Conservation (phyloP, 2,888 invertebrate species). For the Leucoma salicis region DNA sequence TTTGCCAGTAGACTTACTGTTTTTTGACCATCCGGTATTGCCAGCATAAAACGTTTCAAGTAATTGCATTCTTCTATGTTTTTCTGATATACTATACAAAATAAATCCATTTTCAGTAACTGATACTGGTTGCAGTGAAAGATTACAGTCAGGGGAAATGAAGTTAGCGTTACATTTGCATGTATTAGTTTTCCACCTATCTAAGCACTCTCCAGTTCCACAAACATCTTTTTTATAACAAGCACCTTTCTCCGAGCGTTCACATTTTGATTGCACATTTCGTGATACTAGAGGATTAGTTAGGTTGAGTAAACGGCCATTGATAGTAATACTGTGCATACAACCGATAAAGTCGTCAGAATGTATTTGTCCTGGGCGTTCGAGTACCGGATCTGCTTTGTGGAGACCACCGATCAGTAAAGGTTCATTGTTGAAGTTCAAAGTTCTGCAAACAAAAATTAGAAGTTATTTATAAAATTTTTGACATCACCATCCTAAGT, state of each 20-base stretch:
- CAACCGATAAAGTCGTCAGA: slow-evolving; percentile 97
- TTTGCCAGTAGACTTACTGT: slow-evolving; percentile 50
- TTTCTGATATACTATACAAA: slow-evolving; percentile 90
- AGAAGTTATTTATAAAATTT: too few species aligned
- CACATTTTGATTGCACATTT: slow-evolving; percentile 89
- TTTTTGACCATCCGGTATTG: slow-evolving; percentile 85
- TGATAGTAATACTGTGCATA: slow-evolving; percentile 93
- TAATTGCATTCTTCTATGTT: slow-evolving; percentile 92
- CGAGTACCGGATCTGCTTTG: slow-evolving; percentile 92
- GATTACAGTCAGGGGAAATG: slow-evolving; percentile 90
- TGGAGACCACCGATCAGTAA: slow-evolving; percentile 92
- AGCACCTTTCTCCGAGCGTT: slow-evolving; percentile 85
- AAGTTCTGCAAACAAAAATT: slow-evolving; percentile 84
- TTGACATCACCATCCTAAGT: too few species aligned
- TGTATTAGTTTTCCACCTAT: slow-evolving; percentile 90
- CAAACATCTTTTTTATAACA: slow-evolving; percentile 83
- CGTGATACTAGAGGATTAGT: slow-evolving; percentile 88
- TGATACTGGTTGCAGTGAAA: slow-evolving; percentile 90
- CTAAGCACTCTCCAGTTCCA: slow-evolving; percentile 87
- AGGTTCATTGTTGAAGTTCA: slow-evolving; percentile 95
- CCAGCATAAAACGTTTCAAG: slow-evolving; percentile 90
- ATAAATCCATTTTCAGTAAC: slow-evolving; percentile 90
- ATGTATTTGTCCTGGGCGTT: slow-evolving; percentile 94
- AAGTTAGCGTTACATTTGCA: slow-evolving; percentile 87
- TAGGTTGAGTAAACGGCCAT: slow-evolving; percentile 91